A percentile compares a stretch with the other conserved stretches of the same genome.
phyloP scores from a whole-genome alignment of 2,797 vertebrate genomes.

The Dromococcyx pavoninus region DNA sequence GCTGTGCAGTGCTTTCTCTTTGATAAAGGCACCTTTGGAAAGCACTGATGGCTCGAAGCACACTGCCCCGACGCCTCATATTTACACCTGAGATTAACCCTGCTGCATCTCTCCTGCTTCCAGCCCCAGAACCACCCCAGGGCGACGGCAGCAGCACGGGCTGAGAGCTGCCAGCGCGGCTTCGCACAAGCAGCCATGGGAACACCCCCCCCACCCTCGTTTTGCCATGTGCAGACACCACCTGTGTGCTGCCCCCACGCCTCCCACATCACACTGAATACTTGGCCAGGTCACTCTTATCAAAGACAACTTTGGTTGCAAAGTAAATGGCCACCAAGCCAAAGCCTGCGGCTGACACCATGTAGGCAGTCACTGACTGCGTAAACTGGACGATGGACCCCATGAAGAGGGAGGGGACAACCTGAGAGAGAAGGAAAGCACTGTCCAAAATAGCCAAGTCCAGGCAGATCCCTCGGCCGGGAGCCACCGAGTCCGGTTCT shows the following conservation, averaged over 20 bases:
- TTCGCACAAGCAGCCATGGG: rapidly evolving
- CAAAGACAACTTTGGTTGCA: constrained; percentile 82
- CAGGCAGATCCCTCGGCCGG: constrained; percentile 81
- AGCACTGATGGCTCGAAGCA: not conserved
- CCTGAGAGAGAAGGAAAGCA: constrained; percentile 86
- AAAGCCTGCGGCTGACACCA: constrained; percentile 78
- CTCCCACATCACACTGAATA: constrained; percentile 41
- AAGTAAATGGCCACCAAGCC: constrained; percentile 84
- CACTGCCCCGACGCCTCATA: not conserved
- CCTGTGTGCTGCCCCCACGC: not conserved
- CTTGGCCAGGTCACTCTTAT: constrained; percentile 79
- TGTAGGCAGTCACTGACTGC: constrained; percentile 82
- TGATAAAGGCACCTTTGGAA: constrained; percentile 39
- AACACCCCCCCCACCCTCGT: rapidly evolving
- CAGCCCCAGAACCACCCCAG: not conserved
- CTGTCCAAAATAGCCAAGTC: constrained; percentile 89
- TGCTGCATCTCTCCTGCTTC: not conserved
- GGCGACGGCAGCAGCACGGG: not conserved
- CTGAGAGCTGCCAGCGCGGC: not conserved
- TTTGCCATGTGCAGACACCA: not conserved
- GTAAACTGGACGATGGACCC: constrained; percentile 84
- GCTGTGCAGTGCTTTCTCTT: not conserved
- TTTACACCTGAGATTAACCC: constrained; percentile 60
- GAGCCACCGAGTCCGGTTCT: constrained; percentile 26
- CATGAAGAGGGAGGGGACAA: constrained; percentile 84